Evolutionary conservation across 2,797 vertebrate genomes (phyloP).

Genomic region (Ispidina picta): DNA sequence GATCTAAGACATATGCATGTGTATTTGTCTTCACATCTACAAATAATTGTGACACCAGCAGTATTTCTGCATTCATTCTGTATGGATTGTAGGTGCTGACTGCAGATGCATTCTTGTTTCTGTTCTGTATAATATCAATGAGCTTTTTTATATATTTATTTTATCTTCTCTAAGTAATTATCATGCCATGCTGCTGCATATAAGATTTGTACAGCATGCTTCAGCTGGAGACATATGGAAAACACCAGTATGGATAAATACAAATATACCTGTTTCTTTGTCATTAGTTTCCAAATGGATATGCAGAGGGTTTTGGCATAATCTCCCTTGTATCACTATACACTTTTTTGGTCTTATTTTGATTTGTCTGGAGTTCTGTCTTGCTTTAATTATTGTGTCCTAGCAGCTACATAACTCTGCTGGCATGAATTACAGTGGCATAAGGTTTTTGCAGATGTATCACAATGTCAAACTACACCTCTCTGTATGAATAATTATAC

Average conservation of each 20-base stretch:
- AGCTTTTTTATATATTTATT: neutral
- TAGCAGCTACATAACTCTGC: neutral
- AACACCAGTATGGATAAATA: neutral
- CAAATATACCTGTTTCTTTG: neutral
- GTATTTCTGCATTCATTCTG: neutral
- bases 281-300: neutral
- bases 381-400: constrained; percentile 7
- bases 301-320: neutral
- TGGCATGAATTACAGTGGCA: neutral
- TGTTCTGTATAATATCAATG: neutral
- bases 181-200: neutral
- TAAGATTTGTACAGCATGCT: neutral
- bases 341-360: neutral
- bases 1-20: neutral
- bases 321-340: neutral
- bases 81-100: neutral
- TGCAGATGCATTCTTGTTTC: neutral
- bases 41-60: neutral
- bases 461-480: neutral
- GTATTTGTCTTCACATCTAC: neutral
- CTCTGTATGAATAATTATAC: neutral
- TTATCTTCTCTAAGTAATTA: neutral
- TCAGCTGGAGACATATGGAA: neutral
- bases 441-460: neutral
- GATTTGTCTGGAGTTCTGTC: neutral